Percentiles rank a stretch among this genome's conserved stretches.
Evolutionary conservation across 1,140 invertebrate genomes (phyloP).

Genomic region (Aphidius ervi): DNA sequence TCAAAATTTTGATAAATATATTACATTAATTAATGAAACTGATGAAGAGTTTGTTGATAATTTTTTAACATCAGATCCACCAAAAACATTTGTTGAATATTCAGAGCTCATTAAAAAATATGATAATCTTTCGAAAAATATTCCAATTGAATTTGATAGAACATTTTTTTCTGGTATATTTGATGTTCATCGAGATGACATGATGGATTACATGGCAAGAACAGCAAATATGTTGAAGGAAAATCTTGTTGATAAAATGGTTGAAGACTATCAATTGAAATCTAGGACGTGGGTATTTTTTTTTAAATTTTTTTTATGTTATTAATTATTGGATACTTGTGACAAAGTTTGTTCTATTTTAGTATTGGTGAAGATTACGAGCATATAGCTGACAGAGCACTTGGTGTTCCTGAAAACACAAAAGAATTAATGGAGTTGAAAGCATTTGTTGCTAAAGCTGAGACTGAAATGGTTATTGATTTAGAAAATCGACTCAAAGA

Average conservation of each 20-base stretch:
- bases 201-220: conserved; percentile 70
- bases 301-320: neutral
- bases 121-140: conserved; percentile 60
- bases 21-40: conserved; percentile 72
- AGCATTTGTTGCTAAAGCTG: conserved; percentile 70
- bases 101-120: conserved; percentile 63
- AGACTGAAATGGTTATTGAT: conserved; percentile 65
- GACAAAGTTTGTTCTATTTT: conserved; percentile 29
- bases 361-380: conserved; percentile 85
- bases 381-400: conserved; percentile 70
- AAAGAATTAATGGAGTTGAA: conserved; percentile 79
- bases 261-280: conserved; percentile 72
- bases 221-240: conserved; percentile 67
- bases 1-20: conserved; percentile 77
- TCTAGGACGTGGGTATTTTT: conserved; percentile 65
- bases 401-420: conserved; percentile 78
- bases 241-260: conserved; percentile 69
- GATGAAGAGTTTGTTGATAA: conserved; percentile 62
- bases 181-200: conserved; percentile 74
- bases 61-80: conserved; percentile 63
- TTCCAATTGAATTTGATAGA: conserved; percentile 62
- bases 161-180: conserved; percentile 78
- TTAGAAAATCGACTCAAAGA: conserved; percentile 73
- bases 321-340: too few species aligned
- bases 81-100: conserved; percentile 65